Conservation (phyloP, 2,797 vertebrate species). For the Buceros bicornis region DNA sequence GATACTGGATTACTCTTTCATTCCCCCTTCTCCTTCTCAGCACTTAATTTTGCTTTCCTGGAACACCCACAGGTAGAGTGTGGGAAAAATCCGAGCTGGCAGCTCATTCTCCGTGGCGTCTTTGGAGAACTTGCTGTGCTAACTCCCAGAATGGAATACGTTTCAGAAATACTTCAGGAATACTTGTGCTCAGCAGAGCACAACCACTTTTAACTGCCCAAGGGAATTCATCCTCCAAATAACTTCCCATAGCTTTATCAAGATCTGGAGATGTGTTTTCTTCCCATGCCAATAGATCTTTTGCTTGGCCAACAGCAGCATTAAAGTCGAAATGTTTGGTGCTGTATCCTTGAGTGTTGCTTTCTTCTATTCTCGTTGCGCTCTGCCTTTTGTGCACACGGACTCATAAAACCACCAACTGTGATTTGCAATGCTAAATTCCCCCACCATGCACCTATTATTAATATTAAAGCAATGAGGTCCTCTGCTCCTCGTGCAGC, state of each 20-base stretch:
- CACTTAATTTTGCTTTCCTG: conserved; percentile 64
- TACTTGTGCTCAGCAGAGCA: not conserved
- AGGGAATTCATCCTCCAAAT: conserved; percentile 52
- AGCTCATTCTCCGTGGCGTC: not conserved
- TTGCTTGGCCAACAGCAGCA: not conserved
- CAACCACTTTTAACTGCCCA: conserved; percentile 15
- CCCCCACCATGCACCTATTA: not conserved
- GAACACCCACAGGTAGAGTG: conserved; percentile 47
- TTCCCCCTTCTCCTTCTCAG: conserved; percentile 7
- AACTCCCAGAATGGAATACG: conserved; percentile 17
- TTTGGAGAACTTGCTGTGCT: conserved; percentile 29
- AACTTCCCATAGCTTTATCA: conserved; percentile 28
- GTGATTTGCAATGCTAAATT: not conserved
- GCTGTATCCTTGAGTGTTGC: not conserved
- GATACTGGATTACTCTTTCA: conserved; percentile 23
- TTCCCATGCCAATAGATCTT: not conserved
- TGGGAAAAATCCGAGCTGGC: not conserved
- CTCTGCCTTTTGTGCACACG: not conserved
- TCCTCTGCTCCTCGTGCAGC: not conserved
- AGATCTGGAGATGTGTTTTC: not conserved
- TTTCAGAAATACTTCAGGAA: not conserved
- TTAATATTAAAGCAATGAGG: not conserved
- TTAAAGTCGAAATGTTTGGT: not conserved
- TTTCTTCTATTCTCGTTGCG: not conserved
- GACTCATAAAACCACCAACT: not conserved